These are phyloP conservation scores for Xiphophorus birchmanni DNA, from an alignment of 2,797 vertebrate genomes.

Conservation along the genomic window DNA sequence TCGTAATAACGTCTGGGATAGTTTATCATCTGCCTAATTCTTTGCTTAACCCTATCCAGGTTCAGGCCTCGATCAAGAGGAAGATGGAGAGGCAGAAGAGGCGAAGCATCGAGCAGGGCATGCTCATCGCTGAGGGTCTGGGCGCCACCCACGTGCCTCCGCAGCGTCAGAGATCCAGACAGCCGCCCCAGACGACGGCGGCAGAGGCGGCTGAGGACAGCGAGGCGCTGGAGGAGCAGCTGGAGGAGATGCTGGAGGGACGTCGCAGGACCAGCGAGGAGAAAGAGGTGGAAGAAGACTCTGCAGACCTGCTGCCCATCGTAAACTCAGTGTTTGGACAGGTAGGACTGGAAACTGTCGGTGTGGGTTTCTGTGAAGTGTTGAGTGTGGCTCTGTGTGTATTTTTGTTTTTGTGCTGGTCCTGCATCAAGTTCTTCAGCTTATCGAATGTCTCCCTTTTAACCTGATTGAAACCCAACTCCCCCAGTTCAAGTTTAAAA, in stretches of 20 bases:
- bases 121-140: conserved; percentile 38
- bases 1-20: too few relatives aligned
- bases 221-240: conserved; percentile 47
- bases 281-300: conserved; percentile 48
- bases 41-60: conserved; percentile 53
- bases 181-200: background rate
- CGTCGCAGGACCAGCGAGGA: conserved; percentile 41
- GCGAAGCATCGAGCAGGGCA: conserved; percentile 13
- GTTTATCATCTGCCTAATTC: background rate
- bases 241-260: conserved; percentile 71
- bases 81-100: conserved; percentile 79
- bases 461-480: conserved; percentile 55
- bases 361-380: background rate
- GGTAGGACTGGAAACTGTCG: conserved; percentile 62
- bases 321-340: conserved; percentile 82
- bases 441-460: conserved; percentile 53
- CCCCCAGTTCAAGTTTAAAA: conserved; percentile 52
- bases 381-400: conserved; percentile 13
- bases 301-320: conserved; percentile 72
- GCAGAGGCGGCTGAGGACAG: conserved; percentile 28
- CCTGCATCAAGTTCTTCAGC: conserved; percentile 48
- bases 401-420: background rate
- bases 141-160: conserved; percentile 10
- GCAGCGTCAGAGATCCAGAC: conserved; percentile 33
- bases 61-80: conserved; percentile 82